Conservation (phyloP, 1,140 invertebrate genomes). For the Macrotrachela quadricornifera region DNA sequence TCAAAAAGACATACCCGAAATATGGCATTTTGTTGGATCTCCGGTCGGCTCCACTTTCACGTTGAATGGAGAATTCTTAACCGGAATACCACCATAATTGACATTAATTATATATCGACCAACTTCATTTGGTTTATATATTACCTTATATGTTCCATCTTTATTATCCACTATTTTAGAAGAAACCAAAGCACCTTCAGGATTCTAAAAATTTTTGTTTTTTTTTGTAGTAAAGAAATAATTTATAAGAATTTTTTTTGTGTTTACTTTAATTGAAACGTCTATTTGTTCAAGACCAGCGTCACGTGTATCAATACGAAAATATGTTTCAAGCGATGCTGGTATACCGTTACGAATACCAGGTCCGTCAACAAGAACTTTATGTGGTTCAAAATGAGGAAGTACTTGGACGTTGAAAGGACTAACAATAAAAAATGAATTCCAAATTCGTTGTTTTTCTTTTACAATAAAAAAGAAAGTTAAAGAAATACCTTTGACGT, state of each 20-base stretch:
- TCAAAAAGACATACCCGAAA: conserved; percentile 2
- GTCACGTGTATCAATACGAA: conserved; percentile 55
- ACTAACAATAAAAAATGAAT: conserved; percentile 25
- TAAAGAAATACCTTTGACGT: conserved; percentile 17
- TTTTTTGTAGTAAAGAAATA: too few species aligned
- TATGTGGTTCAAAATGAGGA: conserved; percentile 51
- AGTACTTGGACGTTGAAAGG: conserved; percentile 53
- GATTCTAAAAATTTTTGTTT: conserved; percentile 22
- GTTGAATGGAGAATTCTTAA: conserved; percentile 24
- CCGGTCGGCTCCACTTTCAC: conserved; percentile 26
- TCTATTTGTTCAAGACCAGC: conserved; percentile 57
- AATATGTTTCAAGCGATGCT: conserved; percentile 55
- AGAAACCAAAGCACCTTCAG: conserved; percentile 49
- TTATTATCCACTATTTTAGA: conserved; percentile 48
- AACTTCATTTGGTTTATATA: conserved; percentile 57
- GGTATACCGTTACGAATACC: conserved; percentile 45
- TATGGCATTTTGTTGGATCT: conserved; percentile 23
- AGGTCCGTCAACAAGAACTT: conserved; percentile 48
- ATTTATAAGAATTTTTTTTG: too few species aligned
- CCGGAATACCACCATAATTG: conserved; percentile 47
- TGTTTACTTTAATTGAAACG: conserved; percentile 43
- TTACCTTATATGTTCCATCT: conserved; percentile 51
- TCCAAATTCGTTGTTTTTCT: conserved; percentile 7
- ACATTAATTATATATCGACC: conserved; percentile 56
- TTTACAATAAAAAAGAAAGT: conserved; percentile 9